Evolutionary conservation across 1,140 invertebrate species (phyloP), one percentile per base, ranked within the genome.

Genomic region (Tetranychus urticae): DNA sequence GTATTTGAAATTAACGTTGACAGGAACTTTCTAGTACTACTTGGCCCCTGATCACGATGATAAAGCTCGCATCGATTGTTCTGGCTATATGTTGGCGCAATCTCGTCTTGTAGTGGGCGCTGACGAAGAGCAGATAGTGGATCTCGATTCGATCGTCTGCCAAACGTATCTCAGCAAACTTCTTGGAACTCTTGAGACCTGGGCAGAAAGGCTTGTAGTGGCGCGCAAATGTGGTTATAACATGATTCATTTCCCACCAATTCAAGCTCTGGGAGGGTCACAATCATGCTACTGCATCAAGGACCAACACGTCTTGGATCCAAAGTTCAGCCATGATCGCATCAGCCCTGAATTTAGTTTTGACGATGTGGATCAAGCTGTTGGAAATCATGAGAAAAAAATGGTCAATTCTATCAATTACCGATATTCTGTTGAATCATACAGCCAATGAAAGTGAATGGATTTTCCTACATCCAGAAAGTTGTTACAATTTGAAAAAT

Each of bases 391-490:
- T 97, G 75, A 79, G 83, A 61, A 79, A 75, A 36, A 86, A 97
- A 65, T 94, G 89, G 88, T 84, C 88, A 71, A 77, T 93, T 56
- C 73, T 93, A 55, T 88, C 87, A 46, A 82, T 98, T 65, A 92
- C 90, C 69, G 94, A 98, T 73, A 84, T 98, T 64, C 93, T 99
- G 55, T 76, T 94, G 62, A 99, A 98, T 77, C 94, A 99, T 71
- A 93, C 93, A 2, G 89, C 94, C 1, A 96, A 92, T 70, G 89
- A 94, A 74, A 90, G 85, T 67, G 74, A 80, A 37, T 96, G 91
- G 85, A 71, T 97, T 35, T 62, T 78, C 57, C 78, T 84, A 63
- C 83, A 97, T 76, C 91, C 93, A 45, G 90, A 97, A 72, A 83
- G 83, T 64, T 83, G 85, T 1, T 98, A 92, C 72, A 98, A 97